A percentile compares a stretch with the other conserved stretches of the same genome.
Conservation (phyloP, 2,113 vertebrate genomes). For the Bubo blakistoni region DNA sequence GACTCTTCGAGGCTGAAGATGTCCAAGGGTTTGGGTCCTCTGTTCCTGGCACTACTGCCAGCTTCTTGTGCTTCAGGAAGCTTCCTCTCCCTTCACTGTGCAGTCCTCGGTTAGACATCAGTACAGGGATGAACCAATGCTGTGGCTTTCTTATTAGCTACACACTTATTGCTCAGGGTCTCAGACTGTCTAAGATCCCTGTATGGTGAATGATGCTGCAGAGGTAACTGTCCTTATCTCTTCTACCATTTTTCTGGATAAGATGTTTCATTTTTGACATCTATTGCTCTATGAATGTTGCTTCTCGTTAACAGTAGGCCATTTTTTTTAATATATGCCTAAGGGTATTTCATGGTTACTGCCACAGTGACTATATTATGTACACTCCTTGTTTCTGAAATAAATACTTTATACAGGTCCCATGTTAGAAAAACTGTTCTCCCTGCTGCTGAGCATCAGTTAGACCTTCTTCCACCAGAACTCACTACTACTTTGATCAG, state of each 20-base stretch:
- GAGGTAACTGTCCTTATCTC: not conserved
- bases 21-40: not conserved
- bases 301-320: not conserved
- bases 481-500: not conserved
- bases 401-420: not conserved
- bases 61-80: not conserved
- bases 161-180: not conserved
- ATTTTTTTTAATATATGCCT: not conserved
- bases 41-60: not conserved
- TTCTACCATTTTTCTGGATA: not conserved
- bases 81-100: not conserved
- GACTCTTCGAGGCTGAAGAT: not conserved
- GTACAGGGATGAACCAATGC: not conserved
- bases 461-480: not conserved
- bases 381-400: not conserved
- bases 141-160: not conserved
- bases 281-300: not conserved
- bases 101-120: not conserved
- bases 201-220: not conserved
- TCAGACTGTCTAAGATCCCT: not conserved
- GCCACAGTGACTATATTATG: not conserved
- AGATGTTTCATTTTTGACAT: not conserved
- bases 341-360: not conserved
- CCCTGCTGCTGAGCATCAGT: not conserved
- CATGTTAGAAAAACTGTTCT: not conserved